Conservation (phyloP, 2,113 vertebrate genomes). For the Deroptyus accipitrinus region DNA sequence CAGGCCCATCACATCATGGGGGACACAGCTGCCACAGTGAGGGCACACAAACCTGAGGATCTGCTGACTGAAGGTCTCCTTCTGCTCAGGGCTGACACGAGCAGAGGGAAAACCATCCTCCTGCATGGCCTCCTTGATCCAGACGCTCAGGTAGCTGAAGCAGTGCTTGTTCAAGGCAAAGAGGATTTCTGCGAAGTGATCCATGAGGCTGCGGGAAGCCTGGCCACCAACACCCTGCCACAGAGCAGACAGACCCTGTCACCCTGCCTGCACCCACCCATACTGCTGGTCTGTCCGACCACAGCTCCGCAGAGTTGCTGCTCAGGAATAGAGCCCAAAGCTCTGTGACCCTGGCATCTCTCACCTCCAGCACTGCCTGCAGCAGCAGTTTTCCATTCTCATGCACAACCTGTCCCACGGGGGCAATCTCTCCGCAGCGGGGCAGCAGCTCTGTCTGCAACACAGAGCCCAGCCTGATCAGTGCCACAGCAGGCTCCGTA, state of each 20-base stretch:
- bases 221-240: slow-evolving; percentile 91
- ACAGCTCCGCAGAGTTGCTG: accelerated
- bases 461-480: neutral
- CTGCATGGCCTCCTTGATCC: slow-evolving; percentile 95
- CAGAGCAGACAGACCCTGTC: neutral
- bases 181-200: slow-evolving; percentile 95
- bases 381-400: slow-evolving; percentile 90
- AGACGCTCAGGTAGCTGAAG: slow-evolving; percentile 88
- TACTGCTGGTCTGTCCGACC: accelerated
- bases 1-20: accelerated
- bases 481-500: neutral
- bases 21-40: neutral
- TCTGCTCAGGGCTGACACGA: slow-evolving; percentile 89
- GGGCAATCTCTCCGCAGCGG: slow-evolving; percentile 89
- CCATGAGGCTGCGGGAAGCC: slow-evolving; percentile 95
- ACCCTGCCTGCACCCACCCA: neutral
- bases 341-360: accelerated
- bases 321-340: neutral
- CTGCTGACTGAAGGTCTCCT: slow-evolving; percentile 95
- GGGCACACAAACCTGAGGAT: slow-evolving; percentile 86
- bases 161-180: slow-evolving; percentile 97
- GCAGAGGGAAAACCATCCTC: slow-evolving; percentile 90
- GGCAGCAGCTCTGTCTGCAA: slow-evolving; percentile 92
- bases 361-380: slow-evolving; percentile 93
- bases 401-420: slow-evolving; percentile 89